These are phyloP conservation scores for Callorhinus ursinus DNA, from an alignment of 2,113 vertebrate species.

Conservation along the genomic window DNA sequence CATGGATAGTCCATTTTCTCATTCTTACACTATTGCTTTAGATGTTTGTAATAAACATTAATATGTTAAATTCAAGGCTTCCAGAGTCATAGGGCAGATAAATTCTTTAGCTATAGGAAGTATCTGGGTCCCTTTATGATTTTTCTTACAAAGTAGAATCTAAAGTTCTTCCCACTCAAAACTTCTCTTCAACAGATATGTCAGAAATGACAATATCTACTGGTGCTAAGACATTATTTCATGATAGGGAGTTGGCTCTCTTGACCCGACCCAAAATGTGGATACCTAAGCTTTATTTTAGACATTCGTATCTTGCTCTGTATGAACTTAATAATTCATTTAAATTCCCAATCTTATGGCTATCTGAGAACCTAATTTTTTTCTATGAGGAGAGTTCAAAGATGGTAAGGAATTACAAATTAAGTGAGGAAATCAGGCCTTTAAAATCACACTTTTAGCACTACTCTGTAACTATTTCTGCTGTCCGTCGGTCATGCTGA, in stretches of 20 bases:
- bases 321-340: background rate
- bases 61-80: background rate
- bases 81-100: background rate
- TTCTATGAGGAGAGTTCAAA: background rate
- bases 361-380: background rate
- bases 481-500: background rate
- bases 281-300: background rate
- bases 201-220: background rate
- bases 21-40: background rate
- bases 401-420: background rate
- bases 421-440: background rate
- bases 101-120: background rate
- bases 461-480: background rate
- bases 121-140: background rate
- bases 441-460: background rate
- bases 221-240: background rate
- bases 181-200: background rate
- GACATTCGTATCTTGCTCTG: background rate
- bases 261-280: background rate
- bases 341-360: background rate
- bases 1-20: background rate
- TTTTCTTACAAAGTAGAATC: background rate
- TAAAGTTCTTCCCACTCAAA: background rate
- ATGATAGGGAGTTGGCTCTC: background rate
- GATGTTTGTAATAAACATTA: background rate